Percentiles rank a stretch among this genome's conserved stretches.
phyloP scores from a whole-genome alignment of 2,888 invertebrate species.

The Scaeva pyrastri region DNA sequence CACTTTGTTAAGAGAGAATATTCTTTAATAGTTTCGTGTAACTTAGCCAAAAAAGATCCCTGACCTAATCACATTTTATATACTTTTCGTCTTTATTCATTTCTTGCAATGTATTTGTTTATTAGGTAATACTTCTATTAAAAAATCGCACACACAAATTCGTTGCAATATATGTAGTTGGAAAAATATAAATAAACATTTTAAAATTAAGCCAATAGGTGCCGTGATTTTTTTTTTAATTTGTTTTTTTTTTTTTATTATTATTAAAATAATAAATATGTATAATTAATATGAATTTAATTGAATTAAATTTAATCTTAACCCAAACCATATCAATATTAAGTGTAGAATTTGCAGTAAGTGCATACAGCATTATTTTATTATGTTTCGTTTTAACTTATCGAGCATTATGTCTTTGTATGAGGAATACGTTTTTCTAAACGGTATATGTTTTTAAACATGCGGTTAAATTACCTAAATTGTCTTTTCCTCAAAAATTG shows the following conservation, averaged over 20 bases:
- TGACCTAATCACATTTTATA: not conserved
- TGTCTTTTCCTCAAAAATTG: too few relatives aligned
- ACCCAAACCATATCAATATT: conserved; percentile 3
- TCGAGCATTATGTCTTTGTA: not conserved
- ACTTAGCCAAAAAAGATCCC: not conserved
- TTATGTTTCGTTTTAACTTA: not conserved
- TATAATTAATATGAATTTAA: conserved; percentile 1
- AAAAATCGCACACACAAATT: not conserved
- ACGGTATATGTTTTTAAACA: not conserved
- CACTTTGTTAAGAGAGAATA: not conserved
- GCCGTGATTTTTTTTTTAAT: not conserved
- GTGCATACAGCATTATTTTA: not conserved
- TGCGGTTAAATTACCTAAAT: too few relatives aligned
- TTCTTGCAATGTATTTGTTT: not conserved
- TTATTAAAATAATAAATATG: conserved; percentile 29
- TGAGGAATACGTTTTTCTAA: not conserved
- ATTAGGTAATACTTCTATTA: not conserved
- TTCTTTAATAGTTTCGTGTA: not conserved
- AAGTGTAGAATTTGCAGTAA: not conserved
- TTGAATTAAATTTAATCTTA: conserved; percentile 5
- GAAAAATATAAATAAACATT: conserved; percentile 1
- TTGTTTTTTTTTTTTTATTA: not conserved
- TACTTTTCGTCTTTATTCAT: not conserved
- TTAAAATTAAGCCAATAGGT: not conserved
- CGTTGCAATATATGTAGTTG: not conserved